A percentile compares a stretch with the other conserved stretches of the same genome.
Evolutionary conservation across 2,888 invertebrate genomes (phyloP).

Genomic region (Orchesella flavescens): DNA sequence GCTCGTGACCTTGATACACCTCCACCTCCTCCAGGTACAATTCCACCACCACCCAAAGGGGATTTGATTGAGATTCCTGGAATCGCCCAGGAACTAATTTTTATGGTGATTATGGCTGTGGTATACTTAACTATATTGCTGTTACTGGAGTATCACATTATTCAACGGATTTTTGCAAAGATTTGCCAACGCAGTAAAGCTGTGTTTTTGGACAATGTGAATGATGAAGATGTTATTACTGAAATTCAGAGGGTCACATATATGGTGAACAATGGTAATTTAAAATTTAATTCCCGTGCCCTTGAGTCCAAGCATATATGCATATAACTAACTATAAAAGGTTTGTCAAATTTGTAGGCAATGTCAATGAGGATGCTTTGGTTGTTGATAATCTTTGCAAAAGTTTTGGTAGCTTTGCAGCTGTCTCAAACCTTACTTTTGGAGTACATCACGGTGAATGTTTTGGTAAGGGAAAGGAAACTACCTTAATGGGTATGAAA

Average conservation of each 20-base stretch:
- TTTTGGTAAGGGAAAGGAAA: no score
- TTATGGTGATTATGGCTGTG: background rate
- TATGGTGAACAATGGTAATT: background rate
- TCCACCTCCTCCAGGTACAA: no score
- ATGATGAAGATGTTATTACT: constrained; percentile 31
- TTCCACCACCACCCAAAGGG: constrained; percentile 24
- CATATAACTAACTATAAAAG: no score
- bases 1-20: no score
- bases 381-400: constrained; percentile 55
- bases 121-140: background rate
- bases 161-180: background rate
- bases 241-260: background rate
- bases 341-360: background rate
- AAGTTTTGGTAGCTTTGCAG: constrained; percentile 74
- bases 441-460: constrained; percentile 77
- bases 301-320: no score
- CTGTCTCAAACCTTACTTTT: constrained; percentile 81
- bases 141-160: constrained; percentile 10
- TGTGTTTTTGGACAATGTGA: background rate
- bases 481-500: no score
- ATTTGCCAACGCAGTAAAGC: background rate
- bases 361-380: constrained; percentile 50
- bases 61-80: background rate
- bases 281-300: no score
- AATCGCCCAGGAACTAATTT: constrained; percentile 18